phyloP scores from a whole-genome alignment of 64 coral and sea anemone genomes.

The Astreopora myriophthalma region DNA sequence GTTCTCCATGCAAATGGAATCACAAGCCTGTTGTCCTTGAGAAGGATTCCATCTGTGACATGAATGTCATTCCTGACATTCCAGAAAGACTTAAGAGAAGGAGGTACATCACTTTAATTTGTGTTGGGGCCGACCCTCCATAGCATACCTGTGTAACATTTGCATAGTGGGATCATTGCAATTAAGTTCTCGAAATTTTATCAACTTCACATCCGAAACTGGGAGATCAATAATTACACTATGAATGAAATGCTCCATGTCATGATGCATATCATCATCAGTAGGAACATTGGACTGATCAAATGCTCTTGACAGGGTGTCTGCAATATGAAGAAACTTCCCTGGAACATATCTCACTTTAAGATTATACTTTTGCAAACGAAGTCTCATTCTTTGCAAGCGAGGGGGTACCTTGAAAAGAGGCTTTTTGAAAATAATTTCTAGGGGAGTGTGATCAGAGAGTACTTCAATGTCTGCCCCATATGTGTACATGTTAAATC shows the following conservation, averaged over 20 bases:
- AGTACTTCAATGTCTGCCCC: constrained; percentile 25
- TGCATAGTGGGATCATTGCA: no score
- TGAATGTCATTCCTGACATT: constrained; percentile 3
- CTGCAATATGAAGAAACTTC: no score
- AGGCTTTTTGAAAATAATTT: constrained; percentile 61
- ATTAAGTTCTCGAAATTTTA: background rate
- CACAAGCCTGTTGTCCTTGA: constrained; percentile 9
- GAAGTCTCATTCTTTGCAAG: constrained; percentile 62
- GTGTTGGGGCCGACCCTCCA: constrained; percentile 5
- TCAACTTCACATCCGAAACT: constrained; percentile 7
- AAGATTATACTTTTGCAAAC: constrained; percentile 55
- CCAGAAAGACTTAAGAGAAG: background rate
- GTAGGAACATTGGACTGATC: no score
- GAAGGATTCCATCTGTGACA: background rate
- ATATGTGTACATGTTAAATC: no score
- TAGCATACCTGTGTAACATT: no score
- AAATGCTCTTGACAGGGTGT: no score
- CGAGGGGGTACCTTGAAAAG: constrained; percentile 42
- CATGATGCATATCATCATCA: constrained; percentile 34
- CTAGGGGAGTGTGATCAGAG: constrained; percentile 56
- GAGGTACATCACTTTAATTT: background rate
- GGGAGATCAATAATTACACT: no score
- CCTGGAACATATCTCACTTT: constrained; percentile 45
- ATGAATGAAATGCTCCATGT: constrained; percentile 27
- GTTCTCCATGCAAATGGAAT: constrained; percentile 23